These are phyloP conservation scores for Acheta domesticus DNA, from an alignment of 2,888 invertebrate species.

Conservation along the genomic window DNA sequence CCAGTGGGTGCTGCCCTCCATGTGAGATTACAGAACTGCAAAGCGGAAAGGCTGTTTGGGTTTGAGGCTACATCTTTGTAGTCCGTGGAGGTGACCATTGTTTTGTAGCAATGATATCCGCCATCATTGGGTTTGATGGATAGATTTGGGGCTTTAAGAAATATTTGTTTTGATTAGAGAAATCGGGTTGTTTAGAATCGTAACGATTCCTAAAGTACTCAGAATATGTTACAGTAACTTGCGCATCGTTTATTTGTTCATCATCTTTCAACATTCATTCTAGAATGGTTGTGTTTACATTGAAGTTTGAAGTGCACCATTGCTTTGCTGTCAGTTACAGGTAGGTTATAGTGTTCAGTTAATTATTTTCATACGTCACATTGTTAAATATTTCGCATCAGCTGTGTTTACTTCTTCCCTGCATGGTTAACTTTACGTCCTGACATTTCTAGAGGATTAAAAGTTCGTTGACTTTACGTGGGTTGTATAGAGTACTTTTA, in stretches of 20 bases:
- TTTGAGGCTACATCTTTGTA: constrained; percentile 47
- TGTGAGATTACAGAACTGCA: neutral
- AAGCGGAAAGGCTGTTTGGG: constrained; percentile 38
- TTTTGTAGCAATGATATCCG: constrained; percentile 77
- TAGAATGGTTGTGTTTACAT: constrained; percentile 74
- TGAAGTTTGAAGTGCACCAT: constrained; percentile 62
- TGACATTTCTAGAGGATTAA: too few relatives aligned
- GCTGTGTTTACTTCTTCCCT: too few relatives aligned
- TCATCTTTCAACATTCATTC: constrained; percentile 45
- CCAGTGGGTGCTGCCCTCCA: neutral
- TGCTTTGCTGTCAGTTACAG: constrained; percentile 61
- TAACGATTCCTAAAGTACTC: constrained; percentile 40
- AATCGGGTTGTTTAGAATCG: constrained; percentile 44
- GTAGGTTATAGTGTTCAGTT: constrained; percentile 44
- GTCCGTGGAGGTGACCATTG: constrained; percentile 56
- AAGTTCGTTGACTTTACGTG: too few relatives aligned
- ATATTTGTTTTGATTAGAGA: constrained; percentile 30
- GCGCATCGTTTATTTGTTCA: constrained; percentile 44
- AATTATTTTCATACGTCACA: neutral
- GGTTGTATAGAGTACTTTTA: too few relatives aligned
- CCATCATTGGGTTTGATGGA: constrained; percentile 80
- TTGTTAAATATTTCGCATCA: too few relatives aligned
- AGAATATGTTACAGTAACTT: constrained; percentile 44
- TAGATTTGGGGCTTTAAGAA: constrained; percentile 61
- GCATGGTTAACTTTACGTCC: too few relatives aligned